phyloP scores from a whole-genome alignment of 1,140 invertebrate species.

The Alviniconcha marisindica region DNA sequence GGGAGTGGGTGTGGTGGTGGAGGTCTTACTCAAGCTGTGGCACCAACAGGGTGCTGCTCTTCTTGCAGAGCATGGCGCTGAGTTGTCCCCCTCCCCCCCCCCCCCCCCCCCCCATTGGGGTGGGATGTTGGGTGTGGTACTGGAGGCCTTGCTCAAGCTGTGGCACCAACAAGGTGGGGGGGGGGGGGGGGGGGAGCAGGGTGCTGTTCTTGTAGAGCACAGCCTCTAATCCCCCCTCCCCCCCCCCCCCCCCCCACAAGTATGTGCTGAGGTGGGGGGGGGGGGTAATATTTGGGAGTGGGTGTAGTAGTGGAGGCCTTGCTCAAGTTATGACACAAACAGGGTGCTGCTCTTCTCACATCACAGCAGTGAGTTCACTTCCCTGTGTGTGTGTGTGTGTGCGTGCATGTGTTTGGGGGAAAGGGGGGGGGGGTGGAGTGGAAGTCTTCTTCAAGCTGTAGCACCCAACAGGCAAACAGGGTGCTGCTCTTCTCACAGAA shows the following conservation, averaged over 20 bases:
- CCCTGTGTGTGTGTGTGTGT: too few species aligned
- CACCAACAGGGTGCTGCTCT: constrained; percentile 93
- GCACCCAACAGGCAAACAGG: constrained; percentile 94
- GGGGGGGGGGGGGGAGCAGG: constrained; percentile 90
- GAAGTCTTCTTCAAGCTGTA: constrained; percentile 94
- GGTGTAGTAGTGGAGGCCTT: constrained; percentile 90
- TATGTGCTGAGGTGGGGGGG: too few species aligned
- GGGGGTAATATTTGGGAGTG: too few species aligned
- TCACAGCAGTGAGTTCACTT: constrained; percentile 83
- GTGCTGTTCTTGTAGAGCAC: constrained; percentile 94
- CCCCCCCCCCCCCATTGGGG: too few species aligned
- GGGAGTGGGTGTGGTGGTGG: too few species aligned
- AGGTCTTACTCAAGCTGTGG: constrained; percentile 94
- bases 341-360: constrained; percentile 95
- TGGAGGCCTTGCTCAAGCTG: constrained; percentile 89
- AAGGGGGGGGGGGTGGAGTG: too few species aligned
- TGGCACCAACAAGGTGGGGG: too few species aligned
- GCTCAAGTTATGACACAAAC: constrained; percentile 94
- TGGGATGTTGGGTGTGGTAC: too few species aligned
- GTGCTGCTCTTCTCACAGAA: constrained; percentile 95
- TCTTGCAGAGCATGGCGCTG: constrained; percentile 91
- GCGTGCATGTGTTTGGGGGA: too few species aligned
- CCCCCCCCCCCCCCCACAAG: too few species aligned
- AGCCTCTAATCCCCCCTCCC: constrained; percentile 81
- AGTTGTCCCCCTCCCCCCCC: too few species aligned